These are phyloP conservation scores for Amiota communis DNA, from an alignment of 2,888 invertebrate genomes.

Conservation along the genomic window DNA sequence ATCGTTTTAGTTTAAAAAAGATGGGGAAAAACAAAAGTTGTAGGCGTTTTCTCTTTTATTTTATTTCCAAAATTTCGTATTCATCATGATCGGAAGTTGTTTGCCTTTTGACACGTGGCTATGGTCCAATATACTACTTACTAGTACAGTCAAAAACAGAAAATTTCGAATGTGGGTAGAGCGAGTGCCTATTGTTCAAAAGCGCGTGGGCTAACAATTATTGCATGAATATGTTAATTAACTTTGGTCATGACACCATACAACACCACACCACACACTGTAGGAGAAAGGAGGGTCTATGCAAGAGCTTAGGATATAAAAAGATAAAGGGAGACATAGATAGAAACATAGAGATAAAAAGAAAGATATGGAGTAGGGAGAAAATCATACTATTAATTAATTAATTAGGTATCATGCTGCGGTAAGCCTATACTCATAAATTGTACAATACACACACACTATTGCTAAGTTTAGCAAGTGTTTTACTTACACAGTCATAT, in stretches of 20 bases:
- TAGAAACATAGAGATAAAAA: background rate
- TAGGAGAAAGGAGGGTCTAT: slow-evolving; percentile 43
- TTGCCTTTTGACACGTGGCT: slow-evolving; percentile 36
- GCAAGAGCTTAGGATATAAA: background rate
- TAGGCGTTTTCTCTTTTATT: slow-evolving; percentile 52
- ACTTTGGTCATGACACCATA: slow-evolving; percentile 47
- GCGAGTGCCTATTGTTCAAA: slow-evolving; percentile 29
- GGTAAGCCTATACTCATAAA: background rate
- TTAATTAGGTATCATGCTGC: slow-evolving; percentile 17
- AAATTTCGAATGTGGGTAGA: slow-evolving; percentile 40
- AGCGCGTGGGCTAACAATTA: slow-evolving; percentile 50
- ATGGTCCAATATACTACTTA: slow-evolving; percentile 45
- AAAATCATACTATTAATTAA: slow-evolving; percentile 14
- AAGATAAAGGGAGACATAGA: background rate
- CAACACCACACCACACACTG: slow-evolving; percentile 51
- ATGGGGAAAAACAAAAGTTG: background rate
- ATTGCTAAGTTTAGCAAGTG: background rate
- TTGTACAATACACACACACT: background rate
- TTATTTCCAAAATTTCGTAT: slow-evolving; percentile 54
- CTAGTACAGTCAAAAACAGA: too few relatives aligned
- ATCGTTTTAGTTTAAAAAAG: background rate
- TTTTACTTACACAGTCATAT: background rate
- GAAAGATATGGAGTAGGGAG: background rate
- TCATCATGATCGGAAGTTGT: slow-evolving; percentile 61
- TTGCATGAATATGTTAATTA: slow-evolving; percentile 67